These are phyloP conservation scores for Poecile montanus DNA, from an alignment of 2,797 vertebrate genomes.

Conservation along the genomic window DNA sequence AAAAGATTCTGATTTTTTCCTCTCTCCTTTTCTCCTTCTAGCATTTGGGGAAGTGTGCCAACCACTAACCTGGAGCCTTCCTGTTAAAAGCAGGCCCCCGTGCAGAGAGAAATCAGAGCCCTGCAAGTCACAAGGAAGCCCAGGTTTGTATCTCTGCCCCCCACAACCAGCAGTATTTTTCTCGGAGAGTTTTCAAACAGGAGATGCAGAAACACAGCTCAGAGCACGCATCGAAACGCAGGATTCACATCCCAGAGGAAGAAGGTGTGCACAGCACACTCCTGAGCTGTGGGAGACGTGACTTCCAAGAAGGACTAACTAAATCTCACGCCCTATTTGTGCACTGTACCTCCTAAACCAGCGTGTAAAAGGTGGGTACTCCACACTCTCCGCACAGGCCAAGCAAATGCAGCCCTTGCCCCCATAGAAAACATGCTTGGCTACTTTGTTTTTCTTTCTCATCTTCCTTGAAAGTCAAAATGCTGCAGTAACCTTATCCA, in stretches of 20 bases:
- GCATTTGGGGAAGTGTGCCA: background rate
- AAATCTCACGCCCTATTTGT: fast-evolving
- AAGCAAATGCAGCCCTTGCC: fast-evolving
- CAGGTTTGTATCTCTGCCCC: background rate
- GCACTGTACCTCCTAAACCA: fast-evolving
- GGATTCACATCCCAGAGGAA: background rate
- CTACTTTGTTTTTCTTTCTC: background rate
- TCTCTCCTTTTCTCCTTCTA: background rate
- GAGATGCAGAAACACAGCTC: background rate
- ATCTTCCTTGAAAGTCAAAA: background rate
- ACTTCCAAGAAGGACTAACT: background rate
- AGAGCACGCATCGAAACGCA: fast-evolving
- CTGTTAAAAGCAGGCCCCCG: background rate
- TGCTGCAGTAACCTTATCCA: background rate
- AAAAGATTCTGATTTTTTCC: background rate
- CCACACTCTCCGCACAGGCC: background rate
- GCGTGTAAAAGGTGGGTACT: background rate
- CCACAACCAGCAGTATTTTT: background rate
- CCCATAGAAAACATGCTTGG: fast-evolving
- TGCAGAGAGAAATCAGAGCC: background rate
- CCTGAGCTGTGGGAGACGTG: background rate
- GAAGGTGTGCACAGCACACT: background rate
- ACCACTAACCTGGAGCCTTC: background rate
- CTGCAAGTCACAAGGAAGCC: background rate
- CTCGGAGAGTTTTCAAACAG: background rate